Evolutionary conservation across 2,888 invertebrate species (phyloP), one percentile per base, ranked within the genome.

Genomic region (Apomyelois bistriatella): DNA sequence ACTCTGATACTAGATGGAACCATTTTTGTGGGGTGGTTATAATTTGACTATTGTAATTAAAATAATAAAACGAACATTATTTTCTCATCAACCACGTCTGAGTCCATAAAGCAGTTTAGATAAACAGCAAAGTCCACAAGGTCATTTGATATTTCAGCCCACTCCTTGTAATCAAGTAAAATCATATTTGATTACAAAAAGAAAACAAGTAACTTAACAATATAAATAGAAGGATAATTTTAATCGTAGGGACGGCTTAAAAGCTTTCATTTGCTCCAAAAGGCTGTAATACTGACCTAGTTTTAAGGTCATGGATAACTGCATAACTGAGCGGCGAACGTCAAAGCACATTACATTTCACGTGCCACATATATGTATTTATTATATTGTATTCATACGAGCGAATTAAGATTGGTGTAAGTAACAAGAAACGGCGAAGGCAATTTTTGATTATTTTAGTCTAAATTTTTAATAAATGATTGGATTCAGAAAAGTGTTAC

Each of bases 271-370:
- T 22, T 48, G 30, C 12, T 35, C 38, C 10, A 15, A 12, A 48
- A 37, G 40, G 55, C 55, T 57, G 54, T 58, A 60, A 54, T 58
- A 68, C 63, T 74, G 71, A 65, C 73, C 77, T 54, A 79, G 61
- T 68, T 80, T 64, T 80, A 82, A 79, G 85, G 85, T 85, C 86
- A 85, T 42, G 85, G 84, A 73, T 66, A 79, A 68, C 60, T 56
- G 58, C 70, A 77, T 79, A 73, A 66, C 71, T 72, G 71, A 73
- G 69, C 70, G 72, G 74, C 60, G 70, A 67, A 65, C 65, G 74
- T 75, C 74, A 67, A 61, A 67, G 60, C 59, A 58, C 63, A 62
- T 77, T 78, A 69, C 69, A 66, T 63, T 75, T 67, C 56, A 60
- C 57, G 63, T 66, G 65, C 56, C 56, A 56, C 60, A 60, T 51